These are phyloP conservation scores for Acipenser oxyrinchus DNA, from an alignment of 2,797 vertebrate species.

Conservation along the genomic window DNA sequence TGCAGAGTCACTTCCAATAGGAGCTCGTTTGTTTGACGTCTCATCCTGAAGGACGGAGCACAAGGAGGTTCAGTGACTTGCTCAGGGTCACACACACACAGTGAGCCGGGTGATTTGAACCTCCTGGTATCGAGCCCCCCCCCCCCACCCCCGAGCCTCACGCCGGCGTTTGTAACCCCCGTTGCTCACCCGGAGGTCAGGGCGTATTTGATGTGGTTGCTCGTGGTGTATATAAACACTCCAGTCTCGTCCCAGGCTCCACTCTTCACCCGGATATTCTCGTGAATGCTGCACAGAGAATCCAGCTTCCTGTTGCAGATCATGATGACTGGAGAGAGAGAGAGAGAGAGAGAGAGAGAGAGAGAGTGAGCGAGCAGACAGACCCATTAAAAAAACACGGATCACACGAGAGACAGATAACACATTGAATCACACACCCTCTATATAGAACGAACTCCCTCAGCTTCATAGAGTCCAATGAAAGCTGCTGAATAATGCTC, in stretches of 20 bases:
- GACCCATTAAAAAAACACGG: slow-evolving; percentile 5
- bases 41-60: too few species aligned
- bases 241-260: slow-evolving; percentile 97
- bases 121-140: too few species aligned
- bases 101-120: too few species aligned
- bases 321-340: slow-evolving; percentile 84
- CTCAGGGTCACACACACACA: too few species aligned
- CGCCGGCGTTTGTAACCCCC: neutral
- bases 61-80: too few species aligned
- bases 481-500: neutral
- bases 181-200: slow-evolving; percentile 80
- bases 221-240: slow-evolving; percentile 97
- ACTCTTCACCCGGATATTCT: slow-evolving; percentile 96
- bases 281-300: slow-evolving; percentile 91
- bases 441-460: neutral
- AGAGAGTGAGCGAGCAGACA: too few species aligned
- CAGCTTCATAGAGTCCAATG: neutral
- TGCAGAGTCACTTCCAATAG: too few species aligned
- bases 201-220: slow-evolving; percentile 99
- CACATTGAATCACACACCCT: neutral
- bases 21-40: too few species aligned
- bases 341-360: slow-evolving; percentile 23
- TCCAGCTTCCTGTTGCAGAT: slow-evolving; percentile 96
- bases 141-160: neutral
- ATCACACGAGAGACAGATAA: neutral